A percentile compares a stretch with the other conserved stretches of the same genome.
These are phyloP conservation scores for Hyaena hyaena DNA, from an alignment of 2,113 vertebrate species.

Conservation along the genomic window DNA sequence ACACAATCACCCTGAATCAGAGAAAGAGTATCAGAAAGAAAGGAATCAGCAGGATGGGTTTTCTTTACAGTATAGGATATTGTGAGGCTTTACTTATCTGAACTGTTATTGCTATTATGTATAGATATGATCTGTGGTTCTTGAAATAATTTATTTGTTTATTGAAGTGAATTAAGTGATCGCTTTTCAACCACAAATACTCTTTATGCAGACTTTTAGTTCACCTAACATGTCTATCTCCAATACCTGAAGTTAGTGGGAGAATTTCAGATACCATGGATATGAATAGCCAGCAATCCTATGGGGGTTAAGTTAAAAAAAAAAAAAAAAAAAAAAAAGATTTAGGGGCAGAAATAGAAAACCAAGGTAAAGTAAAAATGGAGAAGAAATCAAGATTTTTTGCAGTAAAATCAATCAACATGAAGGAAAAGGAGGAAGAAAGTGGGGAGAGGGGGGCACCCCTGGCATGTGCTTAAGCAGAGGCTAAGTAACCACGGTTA, in stretches of 20 bases:
- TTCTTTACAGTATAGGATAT: background rate
- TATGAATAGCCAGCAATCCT: background rate
- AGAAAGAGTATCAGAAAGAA: background rate
- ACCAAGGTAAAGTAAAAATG: background rate
- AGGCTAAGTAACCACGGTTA: rapidly evolving
- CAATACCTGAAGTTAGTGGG: background rate
- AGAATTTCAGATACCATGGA: background rate
- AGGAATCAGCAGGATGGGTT: background rate
- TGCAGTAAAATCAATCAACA: background rate
- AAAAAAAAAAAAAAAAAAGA: background rate
- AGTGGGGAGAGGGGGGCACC: no score
- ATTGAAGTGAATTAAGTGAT: background rate
- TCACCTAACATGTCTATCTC: background rate
- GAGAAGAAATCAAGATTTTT: background rate
- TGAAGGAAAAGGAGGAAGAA: background rate
- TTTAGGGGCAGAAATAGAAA: background rate
- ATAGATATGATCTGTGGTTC: background rate
- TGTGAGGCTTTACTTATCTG: background rate
- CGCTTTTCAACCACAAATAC: background rate
- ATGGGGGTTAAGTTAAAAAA: background rate
- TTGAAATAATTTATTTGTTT: background rate
- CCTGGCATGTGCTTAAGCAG: background rate
- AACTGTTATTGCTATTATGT: background rate
- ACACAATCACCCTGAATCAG: background rate
- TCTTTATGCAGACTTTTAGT: background rate